Evolutionary conservation across 2,888 invertebrate genomes (phyloP).

Genomic region (Drosophila suboccidentalis): DNA sequence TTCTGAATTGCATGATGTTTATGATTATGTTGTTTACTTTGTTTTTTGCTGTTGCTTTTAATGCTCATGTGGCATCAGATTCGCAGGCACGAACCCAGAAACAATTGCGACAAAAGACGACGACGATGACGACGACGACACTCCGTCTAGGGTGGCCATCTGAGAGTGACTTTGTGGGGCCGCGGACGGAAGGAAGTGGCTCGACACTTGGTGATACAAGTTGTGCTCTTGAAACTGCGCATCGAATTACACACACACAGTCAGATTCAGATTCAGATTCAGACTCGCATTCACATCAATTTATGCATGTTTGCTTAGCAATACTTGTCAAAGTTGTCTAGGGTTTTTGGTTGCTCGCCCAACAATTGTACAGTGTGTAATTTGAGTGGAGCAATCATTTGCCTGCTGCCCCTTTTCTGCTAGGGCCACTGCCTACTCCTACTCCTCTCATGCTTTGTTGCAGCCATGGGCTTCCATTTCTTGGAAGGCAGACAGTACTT

Average conservation of each 20-base stretch:
- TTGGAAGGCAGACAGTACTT: slow-evolving; percentile 57
- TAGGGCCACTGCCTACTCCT: neutral
- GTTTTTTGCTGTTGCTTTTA: slow-evolving; percentile 33
- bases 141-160: slow-evolving; percentile 69
- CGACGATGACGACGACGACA: slow-evolving; percentile 62
- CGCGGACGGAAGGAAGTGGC: slow-evolving; percentile 72
- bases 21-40: slow-evolving; percentile 55
- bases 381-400: slow-evolving; percentile 72
- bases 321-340: slow-evolving; percentile 82
- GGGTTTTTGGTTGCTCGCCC: slow-evolving; percentile 48
- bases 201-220: slow-evolving; percentile 36
- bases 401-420: slow-evolving; percentile 2
- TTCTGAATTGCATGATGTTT: slow-evolving; percentile 52
- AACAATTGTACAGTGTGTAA: slow-evolving; percentile 64
- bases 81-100: slow-evolving; percentile 80
- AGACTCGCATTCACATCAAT: slow-evolving; percentile 56
- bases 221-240: slow-evolving; percentile 23
- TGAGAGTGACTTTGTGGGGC: slow-evolving; percentile 13
- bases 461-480: slow-evolving; percentile 49
- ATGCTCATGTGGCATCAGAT: slow-evolving; percentile 79
- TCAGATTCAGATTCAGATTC: neutral
- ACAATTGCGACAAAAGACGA: slow-evolving; percentile 53
- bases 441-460: neutral
- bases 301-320: slow-evolving; percentile 80
- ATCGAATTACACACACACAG: slow-evolving; percentile 47